Evolutionary conservation across 2,113 vertebrate genomes (phyloP).

Genomic region (Sylvilagus bachmani): DNA sequence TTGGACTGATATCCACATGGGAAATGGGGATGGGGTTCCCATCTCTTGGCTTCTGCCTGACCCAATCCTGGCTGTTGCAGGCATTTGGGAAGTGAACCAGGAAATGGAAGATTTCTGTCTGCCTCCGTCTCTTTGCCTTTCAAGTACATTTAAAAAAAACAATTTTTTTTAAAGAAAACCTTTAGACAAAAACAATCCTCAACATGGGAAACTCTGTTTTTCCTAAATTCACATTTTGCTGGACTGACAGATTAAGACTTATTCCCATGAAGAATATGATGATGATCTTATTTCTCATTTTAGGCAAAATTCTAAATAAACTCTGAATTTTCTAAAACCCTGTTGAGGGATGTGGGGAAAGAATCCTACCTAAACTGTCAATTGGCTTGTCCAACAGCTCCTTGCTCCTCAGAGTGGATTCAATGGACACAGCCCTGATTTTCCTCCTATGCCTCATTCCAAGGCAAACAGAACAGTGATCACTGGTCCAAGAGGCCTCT

Average conservation of each 20-base stretch:
- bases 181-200: constrained; percentile 20
- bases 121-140: too few species aligned
- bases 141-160: too few species aligned
- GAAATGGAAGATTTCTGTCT: too few species aligned
- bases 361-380: not conserved
- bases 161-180: too few species aligned
- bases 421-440: not conserved
- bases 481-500: not conserved
- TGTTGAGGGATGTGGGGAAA: not conserved
- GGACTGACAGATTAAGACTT: not conserved
- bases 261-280: not conserved
- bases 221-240: constrained; percentile 4
- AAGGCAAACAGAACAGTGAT: not conserved
- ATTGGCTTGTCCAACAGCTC: not conserved
- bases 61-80: too few species aligned
- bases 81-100: too few species aligned
- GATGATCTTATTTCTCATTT: constrained; percentile 5
- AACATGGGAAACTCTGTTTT: not conserved
- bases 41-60: too few species aligned
- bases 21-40: too few species aligned
- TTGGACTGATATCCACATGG: too few species aligned
- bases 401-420: not conserved
- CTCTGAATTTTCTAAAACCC: not conserved
- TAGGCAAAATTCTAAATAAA: constrained; percentile 46
- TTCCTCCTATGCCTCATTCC: not conserved